Percentiles rank a stretch among this genome's conserved stretches.
Evolutionary conservation across 2,888 invertebrate species (phyloP).

Genomic region (Heliconius hortense): DNA sequence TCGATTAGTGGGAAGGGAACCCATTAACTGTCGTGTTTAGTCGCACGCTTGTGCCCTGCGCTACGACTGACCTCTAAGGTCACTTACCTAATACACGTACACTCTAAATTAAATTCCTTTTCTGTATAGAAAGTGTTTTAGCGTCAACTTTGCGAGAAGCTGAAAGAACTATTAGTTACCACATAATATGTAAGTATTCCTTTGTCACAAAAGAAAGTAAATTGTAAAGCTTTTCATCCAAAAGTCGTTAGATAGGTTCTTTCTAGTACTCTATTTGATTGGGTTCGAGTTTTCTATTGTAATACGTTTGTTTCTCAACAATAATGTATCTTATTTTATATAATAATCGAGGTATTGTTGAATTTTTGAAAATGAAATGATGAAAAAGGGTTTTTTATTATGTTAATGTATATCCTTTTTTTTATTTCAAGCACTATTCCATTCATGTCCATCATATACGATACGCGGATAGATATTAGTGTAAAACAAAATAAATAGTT

Average conservation of each 20-base stretch:
- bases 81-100: neutral
- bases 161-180: slow-evolving; percentile 17
- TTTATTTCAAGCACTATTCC: too few species aligned
- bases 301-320: slow-evolving; percentile 11
- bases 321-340: neutral
- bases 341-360: neutral
- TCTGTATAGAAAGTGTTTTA: neutral
- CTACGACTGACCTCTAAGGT: too few species aligned
- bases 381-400: neutral
- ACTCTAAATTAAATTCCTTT: neutral
- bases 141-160: slow-evolving; percentile 1
- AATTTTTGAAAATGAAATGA: neutral
- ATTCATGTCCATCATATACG: too few species aligned
- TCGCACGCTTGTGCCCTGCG: neutral
- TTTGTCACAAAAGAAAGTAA: slow-evolving; percentile 17
- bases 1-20: neutral
- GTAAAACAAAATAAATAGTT: too few species aligned
- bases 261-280: slow-evolving; percentile 31
- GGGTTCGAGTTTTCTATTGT: slow-evolving; percentile 20
- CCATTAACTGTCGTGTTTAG: neutral
- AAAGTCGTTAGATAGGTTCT: slow-evolving; percentile 28
- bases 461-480: too few species aligned
- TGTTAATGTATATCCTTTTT: neutral
- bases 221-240: slow-evolving; percentile 20
- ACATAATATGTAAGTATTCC: slow-evolving; percentile 4